These are phyloP conservation scores for Galeopterus variegatus DNA, from an alignment of 2,113 vertebrate species.

Conservation along the genomic window DNA sequence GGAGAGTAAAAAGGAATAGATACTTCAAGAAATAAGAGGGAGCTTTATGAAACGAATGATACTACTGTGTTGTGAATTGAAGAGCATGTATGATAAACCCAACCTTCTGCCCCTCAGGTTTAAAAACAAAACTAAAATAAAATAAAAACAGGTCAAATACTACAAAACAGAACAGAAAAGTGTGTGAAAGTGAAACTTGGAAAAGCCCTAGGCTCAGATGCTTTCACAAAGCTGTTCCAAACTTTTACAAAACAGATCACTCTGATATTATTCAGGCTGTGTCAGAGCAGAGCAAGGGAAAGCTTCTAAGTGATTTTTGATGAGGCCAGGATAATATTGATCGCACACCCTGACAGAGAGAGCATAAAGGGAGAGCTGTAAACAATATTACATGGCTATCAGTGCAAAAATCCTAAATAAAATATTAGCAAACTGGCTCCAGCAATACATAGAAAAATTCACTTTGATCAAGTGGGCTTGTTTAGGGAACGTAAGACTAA, in stretches of 20 bases:
- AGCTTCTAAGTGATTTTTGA: neutral
- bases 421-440: neutral
- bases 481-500: neutral
- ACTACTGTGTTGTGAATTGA: neutral
- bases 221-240: neutral
- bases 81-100: neutral
- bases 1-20: neutral
- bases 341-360: neutral
- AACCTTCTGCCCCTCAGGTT: neutral
- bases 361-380: neutral
- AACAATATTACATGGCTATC: neutral
- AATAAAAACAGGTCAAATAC: neutral
- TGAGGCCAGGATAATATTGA: neutral
- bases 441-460: neutral
- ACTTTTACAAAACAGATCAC: neutral
- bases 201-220: neutral
- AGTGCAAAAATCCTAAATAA: neutral
- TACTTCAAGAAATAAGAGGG: neutral
- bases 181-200: neutral
- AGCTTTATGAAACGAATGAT: neutral
- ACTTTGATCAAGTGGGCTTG: neutral
- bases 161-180: slow-evolving; percentile 6
- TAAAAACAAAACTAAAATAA: slow-evolving; percentile 34
- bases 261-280: neutral
- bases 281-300: neutral